A percentile compares a stretch with the other conserved stretches of the same genome.
Conservation (phyloP, 2,113 vertebrate genomes). For the Pterocles gutturalis region DNA sequence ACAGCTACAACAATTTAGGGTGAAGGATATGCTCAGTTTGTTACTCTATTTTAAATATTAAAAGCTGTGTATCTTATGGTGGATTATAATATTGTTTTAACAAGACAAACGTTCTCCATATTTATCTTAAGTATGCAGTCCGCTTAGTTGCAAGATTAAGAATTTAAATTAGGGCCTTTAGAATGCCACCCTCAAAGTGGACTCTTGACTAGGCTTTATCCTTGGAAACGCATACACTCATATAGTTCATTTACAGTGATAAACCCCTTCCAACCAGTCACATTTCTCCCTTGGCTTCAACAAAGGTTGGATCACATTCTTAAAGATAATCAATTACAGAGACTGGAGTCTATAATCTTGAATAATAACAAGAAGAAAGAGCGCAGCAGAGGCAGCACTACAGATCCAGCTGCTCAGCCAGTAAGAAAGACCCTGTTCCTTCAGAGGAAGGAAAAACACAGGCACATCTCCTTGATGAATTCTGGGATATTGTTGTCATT, state of each 20-base stretch:
- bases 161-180: not conserved
- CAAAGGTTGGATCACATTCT: not conserved
- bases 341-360: not conserved
- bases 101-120: not conserved
- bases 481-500: not conserved
- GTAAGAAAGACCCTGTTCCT: not conserved
- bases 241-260: not conserved
- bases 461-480: not conserved
- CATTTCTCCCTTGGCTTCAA: not conserved
- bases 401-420: not conserved
- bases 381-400: not conserved
- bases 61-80: not conserved
- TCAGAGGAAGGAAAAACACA: not conserved
- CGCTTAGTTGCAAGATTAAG: not conserved
- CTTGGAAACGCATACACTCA: not conserved
- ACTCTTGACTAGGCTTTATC: not conserved
- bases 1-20: not conserved
- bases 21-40: not conserved
- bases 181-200: not conserved
- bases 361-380: not conserved
- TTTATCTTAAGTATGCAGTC: not conserved
- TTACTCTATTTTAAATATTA: not conserved
- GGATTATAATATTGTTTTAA: not conserved
- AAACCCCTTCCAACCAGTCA: not conserved
- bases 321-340: not conserved